Base-by-base conservation (phyloP, 2,797 vertebrate genomes). In the Synaphobranchus kaupii region DNA sequence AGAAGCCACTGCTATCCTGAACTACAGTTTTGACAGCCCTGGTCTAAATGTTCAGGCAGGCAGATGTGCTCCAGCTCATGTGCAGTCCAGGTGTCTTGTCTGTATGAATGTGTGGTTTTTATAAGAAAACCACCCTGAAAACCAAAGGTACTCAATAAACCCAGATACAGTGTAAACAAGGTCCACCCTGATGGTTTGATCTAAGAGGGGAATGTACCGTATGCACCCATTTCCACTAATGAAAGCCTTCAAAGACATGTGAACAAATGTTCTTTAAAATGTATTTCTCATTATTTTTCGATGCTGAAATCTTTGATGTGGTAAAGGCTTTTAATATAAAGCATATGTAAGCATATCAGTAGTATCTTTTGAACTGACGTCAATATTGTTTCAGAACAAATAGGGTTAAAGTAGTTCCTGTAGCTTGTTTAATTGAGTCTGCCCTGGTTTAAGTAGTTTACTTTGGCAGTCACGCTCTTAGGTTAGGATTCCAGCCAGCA, bases 391-490 rank as follows among this genome's bases (percentile, higher is more conserved):
- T 78, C 15, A 78, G 28, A 12, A 10, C 20, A 25, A n/a, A 50
- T 9, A 81, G 47, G 78, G 47, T 81, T 81, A 81, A 81, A 48
- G 17, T 48, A 50, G 10, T n/a, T 50, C 8, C 7, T 81, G 20
- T 22, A 13, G 47, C 47, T 25, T 81, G 47, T 81, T 25, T 81
- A 50, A 50, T 48, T n/a, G 47, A 47, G 22, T 47, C 78, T 48
- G 78, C 47, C 73, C 20, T 50, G 34, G 78, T 81, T 81, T 48
- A 17, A 20, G 44, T 25, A 48, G 78, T 81, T 81, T 81, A 50
- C 47, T 50, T 81, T 81, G 78, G 78, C 78, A 50, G 78, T 50
- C 78, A 50, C 44, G n/a, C 47, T 81, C 47, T 81, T 50, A 13
- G 44, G 20, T 81, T 81, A 50, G 78, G 78, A 81, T 50, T n/a